Conservation (phyloP, 2,888 invertebrate species). For the Euplexia lucipara region DNA sequence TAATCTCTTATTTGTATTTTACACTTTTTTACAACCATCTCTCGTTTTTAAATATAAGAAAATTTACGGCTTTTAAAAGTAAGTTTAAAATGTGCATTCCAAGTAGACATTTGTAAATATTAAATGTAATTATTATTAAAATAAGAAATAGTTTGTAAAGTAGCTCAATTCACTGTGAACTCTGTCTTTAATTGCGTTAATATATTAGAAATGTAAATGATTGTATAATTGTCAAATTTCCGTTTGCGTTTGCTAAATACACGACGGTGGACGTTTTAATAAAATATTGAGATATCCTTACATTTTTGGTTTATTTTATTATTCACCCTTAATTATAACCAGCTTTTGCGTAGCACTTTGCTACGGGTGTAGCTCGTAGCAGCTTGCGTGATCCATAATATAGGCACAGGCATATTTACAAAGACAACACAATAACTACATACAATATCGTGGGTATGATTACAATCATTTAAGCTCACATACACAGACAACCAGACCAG, state of each 20-base stretch:
- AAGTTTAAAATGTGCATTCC: constrained; percentile 55
- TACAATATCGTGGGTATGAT: too few relatives aligned
- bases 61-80: constrained; percentile 36
- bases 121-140: constrained; percentile 37
- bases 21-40: constrained; percentile 20
- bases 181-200: constrained; percentile 50
- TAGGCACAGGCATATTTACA: too few relatives aligned
- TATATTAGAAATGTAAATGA: constrained; percentile 66
- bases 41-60: constrained; percentile 18
- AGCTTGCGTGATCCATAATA: too few relatives aligned
- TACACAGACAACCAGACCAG: too few relatives aligned
- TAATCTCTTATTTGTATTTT: constrained; percentile 16
- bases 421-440: too few relatives aligned
- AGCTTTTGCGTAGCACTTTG: not conserved
- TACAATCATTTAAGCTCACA: too few relatives aligned
- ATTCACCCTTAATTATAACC: constrained; percentile 1
- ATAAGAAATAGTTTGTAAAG: constrained; percentile 53
- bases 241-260: constrained; percentile 66
- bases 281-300: constrained; percentile 71
- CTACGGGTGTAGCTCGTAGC: not conserved
- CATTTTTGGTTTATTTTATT: constrained; percentile 58
- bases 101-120: constrained; percentile 63
- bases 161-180: constrained; percentile 70
- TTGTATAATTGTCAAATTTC: constrained; percentile 67
- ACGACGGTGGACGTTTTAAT: constrained; percentile 74